A percentile compares a stretch with the other conserved stretches of the same genome.
Conservation (phyloP, 2,797 vertebrate genomes). For the Vireo griseus region DNA sequence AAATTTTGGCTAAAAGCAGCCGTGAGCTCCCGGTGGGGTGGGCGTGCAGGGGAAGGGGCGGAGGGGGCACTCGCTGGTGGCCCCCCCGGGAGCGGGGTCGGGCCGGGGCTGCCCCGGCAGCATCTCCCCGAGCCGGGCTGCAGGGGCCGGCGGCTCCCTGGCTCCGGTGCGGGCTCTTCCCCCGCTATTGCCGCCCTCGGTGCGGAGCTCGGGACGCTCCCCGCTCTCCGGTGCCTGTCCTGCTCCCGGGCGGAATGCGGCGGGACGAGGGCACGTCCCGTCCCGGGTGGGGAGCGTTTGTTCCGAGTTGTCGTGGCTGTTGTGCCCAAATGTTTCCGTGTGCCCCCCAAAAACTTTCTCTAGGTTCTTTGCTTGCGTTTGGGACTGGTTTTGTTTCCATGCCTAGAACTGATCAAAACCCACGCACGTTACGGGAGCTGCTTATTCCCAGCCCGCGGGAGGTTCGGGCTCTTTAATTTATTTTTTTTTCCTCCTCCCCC, state of each 20-base stretch:
- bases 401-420: not conserved
- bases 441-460: not conserved
- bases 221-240: not conserved
- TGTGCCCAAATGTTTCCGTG: rapidly evolving
- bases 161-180: not conserved
- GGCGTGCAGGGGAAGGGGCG: not conserved
- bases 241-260: not conserved
- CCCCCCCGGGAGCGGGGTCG: not conserved
- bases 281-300: not conserved
- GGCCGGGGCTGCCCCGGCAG: not conserved
- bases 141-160: not conserved
- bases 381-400: not conserved
- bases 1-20: not conserved
- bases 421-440: not conserved
- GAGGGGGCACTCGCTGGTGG: not conserved
- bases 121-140: not conserved
- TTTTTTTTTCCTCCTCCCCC: not conserved
- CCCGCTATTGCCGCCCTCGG: rapidly evolving
- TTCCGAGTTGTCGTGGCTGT: not conserved
- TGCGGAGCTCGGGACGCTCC: not conserved
- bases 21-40: not conserved
- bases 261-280: not conserved
- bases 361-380: not conserved
- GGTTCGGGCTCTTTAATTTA: not conserved
- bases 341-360: not conserved